Conservation (phyloP, 2,888 invertebrate genomes). For the Epinotia brunnichana region DNA sequence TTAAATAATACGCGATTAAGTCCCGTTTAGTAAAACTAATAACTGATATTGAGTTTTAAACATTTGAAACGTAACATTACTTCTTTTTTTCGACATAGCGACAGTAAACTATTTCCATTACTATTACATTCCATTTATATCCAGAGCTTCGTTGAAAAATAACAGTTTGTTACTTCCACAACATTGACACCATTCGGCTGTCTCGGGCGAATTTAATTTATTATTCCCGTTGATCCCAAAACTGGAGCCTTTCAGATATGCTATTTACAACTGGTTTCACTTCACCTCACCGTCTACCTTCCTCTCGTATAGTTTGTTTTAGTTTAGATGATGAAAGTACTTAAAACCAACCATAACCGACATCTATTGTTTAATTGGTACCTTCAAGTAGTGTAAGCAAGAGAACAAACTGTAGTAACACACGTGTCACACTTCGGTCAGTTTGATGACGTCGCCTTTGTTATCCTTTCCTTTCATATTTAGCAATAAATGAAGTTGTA, state of each 20-base stretch:
- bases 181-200: slow-evolving; percentile 21
- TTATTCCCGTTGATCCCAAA: slow-evolving; percentile 30
- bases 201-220: slow-evolving; percentile 34
- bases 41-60: too few species aligned
- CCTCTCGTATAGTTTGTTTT: neutral
- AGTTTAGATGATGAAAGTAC: too few species aligned
- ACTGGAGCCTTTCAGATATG: slow-evolving; percentile 9
- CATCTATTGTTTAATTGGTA: too few species aligned
- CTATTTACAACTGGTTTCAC: neutral
- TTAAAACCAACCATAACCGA: too few species aligned
- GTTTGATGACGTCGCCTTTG: too few species aligned
- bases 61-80: neutral
- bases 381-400: too few species aligned
- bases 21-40: too few species aligned
- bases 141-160: slow-evolving; percentile 5
- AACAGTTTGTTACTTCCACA: slow-evolving; percentile 16
- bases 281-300: neutral
- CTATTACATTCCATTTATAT: neutral
- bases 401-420: too few species aligned
- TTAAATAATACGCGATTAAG: too few species aligned
- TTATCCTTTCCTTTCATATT: too few species aligned
- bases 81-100: neutral
- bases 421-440: too few species aligned
- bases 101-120: neutral
- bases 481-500: too few species aligned